Conservation (phyloP, 2,888 invertebrate species). For the Zaprionus obscuricornis region DNA sequence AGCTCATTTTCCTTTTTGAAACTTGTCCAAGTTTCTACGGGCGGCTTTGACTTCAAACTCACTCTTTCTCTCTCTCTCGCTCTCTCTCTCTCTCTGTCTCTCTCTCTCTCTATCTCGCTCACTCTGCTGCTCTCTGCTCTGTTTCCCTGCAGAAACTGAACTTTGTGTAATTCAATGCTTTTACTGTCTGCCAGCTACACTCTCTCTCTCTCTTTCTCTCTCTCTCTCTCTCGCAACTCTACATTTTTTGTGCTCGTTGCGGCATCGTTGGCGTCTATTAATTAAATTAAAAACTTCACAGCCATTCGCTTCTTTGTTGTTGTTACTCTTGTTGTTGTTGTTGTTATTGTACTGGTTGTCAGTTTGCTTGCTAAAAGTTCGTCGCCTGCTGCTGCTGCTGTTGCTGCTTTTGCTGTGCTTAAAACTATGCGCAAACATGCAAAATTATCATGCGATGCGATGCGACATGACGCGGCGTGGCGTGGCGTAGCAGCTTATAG, state of each 20-base stretch:
- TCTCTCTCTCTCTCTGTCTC: constrained; percentile 22
- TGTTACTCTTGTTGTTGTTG: constrained; percentile 10
- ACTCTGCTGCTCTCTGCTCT: not conserved
- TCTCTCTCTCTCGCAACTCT: constrained; percentile 28
- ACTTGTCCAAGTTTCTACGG: constrained; percentile 27
- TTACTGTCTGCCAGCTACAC: constrained; percentile 21
- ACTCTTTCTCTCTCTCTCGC: too few species aligned
- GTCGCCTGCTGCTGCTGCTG: constrained; percentile 8
- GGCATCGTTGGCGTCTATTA: constrained; percentile 65
- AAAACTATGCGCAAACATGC: constrained; percentile 65
- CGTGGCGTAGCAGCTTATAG: constrained; percentile 33
- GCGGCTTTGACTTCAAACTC: constrained; percentile 1
- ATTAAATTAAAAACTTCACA: constrained; percentile 76
- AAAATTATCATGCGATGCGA: constrained; percentile 51
- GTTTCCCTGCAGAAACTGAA: constrained; percentile 14
- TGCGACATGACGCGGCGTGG: too few species aligned
- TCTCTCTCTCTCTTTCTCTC: too few species aligned
- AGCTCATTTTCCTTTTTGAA: constrained; percentile 45
- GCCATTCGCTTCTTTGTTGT: constrained; percentile 31
- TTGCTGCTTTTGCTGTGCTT: constrained; percentile 26
- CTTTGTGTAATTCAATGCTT: constrained; percentile 63
- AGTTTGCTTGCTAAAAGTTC: constrained; percentile 8
- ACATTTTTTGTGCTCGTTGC: constrained; percentile 40
- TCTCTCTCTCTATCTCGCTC: not conserved
- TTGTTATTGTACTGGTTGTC: constrained; percentile 26